Percentiles rank a stretch among this genome's conserved stretches.
phyloP scores from a whole-genome alignment of 2,797 vertebrate genomes.

The Morus bassanus region DNA sequence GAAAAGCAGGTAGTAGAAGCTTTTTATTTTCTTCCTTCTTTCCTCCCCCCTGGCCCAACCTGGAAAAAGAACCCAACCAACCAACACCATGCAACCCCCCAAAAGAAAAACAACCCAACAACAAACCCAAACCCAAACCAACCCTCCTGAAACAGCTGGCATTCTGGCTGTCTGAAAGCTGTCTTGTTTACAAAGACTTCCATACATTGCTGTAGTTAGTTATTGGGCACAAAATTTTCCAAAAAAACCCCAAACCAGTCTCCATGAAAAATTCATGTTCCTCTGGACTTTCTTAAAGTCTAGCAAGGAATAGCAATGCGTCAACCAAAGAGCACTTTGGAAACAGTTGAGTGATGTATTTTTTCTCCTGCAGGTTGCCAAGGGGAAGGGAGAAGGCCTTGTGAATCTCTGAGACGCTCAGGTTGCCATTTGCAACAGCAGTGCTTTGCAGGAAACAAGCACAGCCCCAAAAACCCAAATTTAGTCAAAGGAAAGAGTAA shows the following conservation, averaged over 20 bases:
- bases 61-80: background rate
- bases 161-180: background rate
- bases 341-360: background rate
- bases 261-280: background rate
- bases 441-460: background rate
- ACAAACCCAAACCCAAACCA: background rate
- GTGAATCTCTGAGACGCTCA: background rate
- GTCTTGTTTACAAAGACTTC: background rate
- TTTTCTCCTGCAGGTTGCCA: background rate
- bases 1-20: background rate
- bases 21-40: background rate
- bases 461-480: background rate
- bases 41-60: background rate
- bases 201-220: background rate
- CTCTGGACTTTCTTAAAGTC: background rate
- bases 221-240: too few species aligned
- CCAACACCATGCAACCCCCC: too few species aligned
- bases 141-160: background rate
- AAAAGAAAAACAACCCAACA: background rate
- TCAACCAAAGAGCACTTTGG: background rate
- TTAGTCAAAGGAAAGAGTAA: background rate
- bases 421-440: background rate
- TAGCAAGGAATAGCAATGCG: background rate
- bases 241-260: background rate
- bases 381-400: background rate